A percentile compares a stretch with the other conserved stretches of the same genome.
Conservation (phyloP, 2,113 vertebrate species). For the Anoplopoma fimbria region DNA sequence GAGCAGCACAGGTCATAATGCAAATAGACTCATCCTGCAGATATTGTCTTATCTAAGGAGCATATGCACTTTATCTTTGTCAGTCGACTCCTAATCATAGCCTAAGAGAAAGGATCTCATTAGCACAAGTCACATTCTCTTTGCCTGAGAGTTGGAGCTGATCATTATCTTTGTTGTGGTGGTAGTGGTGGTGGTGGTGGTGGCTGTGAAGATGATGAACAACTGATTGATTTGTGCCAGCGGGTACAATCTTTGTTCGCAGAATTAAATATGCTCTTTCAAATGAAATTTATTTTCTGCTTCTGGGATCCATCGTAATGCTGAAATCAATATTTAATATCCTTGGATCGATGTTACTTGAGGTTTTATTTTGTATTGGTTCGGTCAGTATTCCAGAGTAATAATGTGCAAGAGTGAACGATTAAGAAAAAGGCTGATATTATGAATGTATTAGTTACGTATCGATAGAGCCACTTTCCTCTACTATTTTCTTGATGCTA, state of each 20-base stretch:
- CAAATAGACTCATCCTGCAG: conserved; percentile 33
- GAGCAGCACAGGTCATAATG: conserved; percentile 36
- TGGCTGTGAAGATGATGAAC: conserved; percentile 69
- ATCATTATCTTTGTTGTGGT: conserved; percentile 70
- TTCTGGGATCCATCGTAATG: conserved; percentile 71
- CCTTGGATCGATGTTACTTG: conserved; percentile 72
- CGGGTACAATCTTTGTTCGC: conserved; percentile 67
- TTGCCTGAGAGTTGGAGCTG: conserved; percentile 51
- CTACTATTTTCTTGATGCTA: background rate
- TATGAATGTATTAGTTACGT: background rate
- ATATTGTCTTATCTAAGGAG: conserved; percentile 54
- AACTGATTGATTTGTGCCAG: conserved; percentile 79
- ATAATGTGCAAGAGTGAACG: conserved; percentile 52
- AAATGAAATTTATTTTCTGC: conserved; percentile 74
- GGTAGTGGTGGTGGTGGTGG: conserved; percentile 21
- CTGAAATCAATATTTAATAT: conserved; percentile 84
- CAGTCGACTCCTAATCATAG: conserved; percentile 51
- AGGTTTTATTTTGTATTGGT: conserved; percentile 67
- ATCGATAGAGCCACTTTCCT: conserved; percentile 10
- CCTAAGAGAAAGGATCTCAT: conserved; percentile 67
- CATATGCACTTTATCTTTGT: conserved; percentile 61
- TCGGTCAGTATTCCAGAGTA: conserved; percentile 56
- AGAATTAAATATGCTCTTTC: conserved; percentile 78
- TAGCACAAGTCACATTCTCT: conserved; percentile 51
- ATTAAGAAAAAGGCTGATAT: conserved; percentile 35